phyloP scores from a whole-genome alignment of 1,140 invertebrate species.

The Drosophila ironensis region DNA sequence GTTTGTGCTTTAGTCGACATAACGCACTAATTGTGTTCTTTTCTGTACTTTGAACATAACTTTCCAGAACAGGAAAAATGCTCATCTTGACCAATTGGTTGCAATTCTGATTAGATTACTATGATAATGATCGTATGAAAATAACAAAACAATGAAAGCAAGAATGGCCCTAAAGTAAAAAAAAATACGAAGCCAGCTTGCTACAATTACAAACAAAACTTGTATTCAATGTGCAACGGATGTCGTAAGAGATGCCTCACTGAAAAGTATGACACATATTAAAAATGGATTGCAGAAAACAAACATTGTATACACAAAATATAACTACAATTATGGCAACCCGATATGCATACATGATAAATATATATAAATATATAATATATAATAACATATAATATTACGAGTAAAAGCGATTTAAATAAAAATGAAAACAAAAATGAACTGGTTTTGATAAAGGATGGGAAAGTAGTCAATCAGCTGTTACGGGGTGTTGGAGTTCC shows the following conservation, averaged over 20 bases:
- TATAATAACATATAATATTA: constrained; percentile 78
- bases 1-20: constrained; percentile 54
- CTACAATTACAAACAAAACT: constrained; percentile 55
- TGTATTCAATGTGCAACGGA: constrained; percentile 60
- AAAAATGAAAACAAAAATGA: constrained; percentile 69
- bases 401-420: constrained; percentile 79
- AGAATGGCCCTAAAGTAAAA: constrained; percentile 25
- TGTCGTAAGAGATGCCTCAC: constrained; percentile 12
- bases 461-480: no score
- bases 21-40: constrained; percentile 38
- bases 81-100: constrained; percentile 31
- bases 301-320: constrained; percentile 59
- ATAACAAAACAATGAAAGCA: constrained; percentile 6
- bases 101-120: constrained; percentile 32
- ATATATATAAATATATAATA: constrained; percentile 66
- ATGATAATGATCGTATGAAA: constrained; percentile 15
- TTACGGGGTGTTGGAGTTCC: no score
- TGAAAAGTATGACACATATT: constrained; percentile 39
- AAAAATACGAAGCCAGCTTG: constrained; percentile 38
- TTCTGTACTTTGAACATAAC: constrained; percentile 29
- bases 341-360: constrained; percentile 78
- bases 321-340: constrained; percentile 68
- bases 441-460: background rate
- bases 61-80: constrained; percentile 28
- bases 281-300: constrained; percentile 44